A percentile compares a stretch with the other conserved stretches of the same genome.
phyloP scores from a whole-genome alignment of 2,797 vertebrate genomes.

The Loris lydekkerianus region DNA sequence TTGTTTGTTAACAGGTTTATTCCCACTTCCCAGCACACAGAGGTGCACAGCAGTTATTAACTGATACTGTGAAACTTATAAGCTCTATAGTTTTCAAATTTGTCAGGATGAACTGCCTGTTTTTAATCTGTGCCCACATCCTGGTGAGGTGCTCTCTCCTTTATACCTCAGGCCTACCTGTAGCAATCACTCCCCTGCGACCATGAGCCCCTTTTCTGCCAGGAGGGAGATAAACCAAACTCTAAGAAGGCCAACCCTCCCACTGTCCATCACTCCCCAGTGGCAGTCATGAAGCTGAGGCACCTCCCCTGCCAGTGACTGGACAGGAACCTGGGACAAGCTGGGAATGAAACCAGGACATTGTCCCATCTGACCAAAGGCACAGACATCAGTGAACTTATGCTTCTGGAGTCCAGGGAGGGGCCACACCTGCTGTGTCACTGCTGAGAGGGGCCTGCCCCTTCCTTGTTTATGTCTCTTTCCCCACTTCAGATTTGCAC shows the following conservation, averaged over 20 bases:
- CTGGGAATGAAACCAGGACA: background rate
- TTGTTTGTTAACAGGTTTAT: rapidly evolving
- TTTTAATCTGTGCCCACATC: background rate
- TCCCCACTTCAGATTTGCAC: too few relatives aligned
- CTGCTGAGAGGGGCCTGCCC: background rate
- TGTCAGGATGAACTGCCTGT: background rate
- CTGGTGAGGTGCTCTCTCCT: background rate
- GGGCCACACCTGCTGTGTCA: background rate
- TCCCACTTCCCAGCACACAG: background rate
- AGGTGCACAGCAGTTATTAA: too few relatives aligned
- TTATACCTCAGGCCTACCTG: background rate
- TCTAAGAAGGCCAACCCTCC: background rate
- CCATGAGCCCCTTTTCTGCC: background rate
- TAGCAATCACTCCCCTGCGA: background rate
- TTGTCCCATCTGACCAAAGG: background rate
- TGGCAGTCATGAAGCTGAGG: background rate
- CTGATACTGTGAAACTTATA: background rate
- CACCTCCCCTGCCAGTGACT: background rate
- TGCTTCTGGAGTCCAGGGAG: too few relatives aligned
- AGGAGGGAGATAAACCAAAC: background rate
- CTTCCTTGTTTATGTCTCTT: too few relatives aligned
- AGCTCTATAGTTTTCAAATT: background rate
- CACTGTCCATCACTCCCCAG: too few relatives aligned
- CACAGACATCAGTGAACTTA: background rate
- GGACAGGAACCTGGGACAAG: background rate